Evolutionary conservation across 2,113 vertebrate genomes (phyloP).

Genomic region (Phalacrocorax carbo): DNA sequence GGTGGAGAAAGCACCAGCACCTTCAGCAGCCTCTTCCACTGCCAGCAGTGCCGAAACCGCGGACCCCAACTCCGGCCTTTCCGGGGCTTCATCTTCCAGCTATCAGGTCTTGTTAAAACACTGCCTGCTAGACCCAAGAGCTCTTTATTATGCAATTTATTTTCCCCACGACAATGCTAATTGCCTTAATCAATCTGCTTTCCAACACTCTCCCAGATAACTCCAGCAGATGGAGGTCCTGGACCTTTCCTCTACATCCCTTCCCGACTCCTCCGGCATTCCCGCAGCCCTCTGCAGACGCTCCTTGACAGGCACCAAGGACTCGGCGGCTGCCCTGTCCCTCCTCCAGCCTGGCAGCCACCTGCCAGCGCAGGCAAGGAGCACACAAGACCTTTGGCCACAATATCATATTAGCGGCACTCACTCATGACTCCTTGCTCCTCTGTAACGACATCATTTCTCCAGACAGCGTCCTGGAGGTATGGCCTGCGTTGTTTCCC

Average conservation of each 20-base stretch:
- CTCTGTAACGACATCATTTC: neutral
- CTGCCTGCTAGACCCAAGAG: neutral
- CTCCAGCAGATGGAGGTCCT: neutral
- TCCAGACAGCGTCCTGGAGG: conserved; percentile 28
- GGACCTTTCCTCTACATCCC: neutral
- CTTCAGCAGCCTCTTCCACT: neutral
- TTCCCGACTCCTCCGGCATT: fast-evolving
- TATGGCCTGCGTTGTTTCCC: neutral
- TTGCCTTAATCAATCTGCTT: conserved; percentile 5
- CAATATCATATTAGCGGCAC: fast-evolving
- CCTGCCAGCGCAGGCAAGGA: neutral
- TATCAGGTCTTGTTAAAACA: neutral
- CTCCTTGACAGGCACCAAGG: neutral
- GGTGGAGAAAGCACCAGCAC: neutral
- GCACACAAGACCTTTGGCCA: conserved; percentile 32
- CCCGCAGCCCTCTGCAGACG: neutral
- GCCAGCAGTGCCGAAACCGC: fast-evolving
- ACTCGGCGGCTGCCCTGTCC: neutral
- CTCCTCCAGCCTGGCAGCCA: neutral
- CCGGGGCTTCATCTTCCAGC: neutral
- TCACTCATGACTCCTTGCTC: neutral
- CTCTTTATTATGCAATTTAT: neutral
- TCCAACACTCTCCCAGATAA: neutral
- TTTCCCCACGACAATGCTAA: neutral
- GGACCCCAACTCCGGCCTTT: neutral